A percentile compares a stretch with the other conserved stretches of the same genome.
Conservation (phyloP, 2,797 vertebrate genomes). For the Rhinogobio ventralis region DNA sequence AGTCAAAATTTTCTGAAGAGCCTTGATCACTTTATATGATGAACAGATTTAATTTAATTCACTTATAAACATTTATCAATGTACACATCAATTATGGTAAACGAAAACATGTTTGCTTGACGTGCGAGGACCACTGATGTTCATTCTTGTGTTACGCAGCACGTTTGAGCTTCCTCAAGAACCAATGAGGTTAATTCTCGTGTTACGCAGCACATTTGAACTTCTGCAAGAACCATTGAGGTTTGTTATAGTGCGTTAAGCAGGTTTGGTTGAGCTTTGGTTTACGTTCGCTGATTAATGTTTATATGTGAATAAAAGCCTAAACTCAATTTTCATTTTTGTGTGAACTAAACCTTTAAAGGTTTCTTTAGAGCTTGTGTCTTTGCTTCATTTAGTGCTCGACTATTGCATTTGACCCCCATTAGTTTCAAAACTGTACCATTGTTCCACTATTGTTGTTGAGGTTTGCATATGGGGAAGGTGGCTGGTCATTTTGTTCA, state of each 20-base stretch:
- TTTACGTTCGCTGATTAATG: background rate
- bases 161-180: background rate
- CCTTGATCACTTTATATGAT: no score
- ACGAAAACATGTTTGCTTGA: no score
- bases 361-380: background rate
- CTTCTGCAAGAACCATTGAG: background rate
- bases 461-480: background rate
- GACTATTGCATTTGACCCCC: background rate
- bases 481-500: background rate
- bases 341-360: background rate
- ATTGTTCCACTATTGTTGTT: background rate
- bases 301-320: background rate
- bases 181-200: background rate
- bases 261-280: background rate
- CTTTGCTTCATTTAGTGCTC: background rate
- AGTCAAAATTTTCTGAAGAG: no score
- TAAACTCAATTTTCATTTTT: background rate
- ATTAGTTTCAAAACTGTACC: background rate
- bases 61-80: no score
- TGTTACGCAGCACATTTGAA: background rate
- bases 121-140: no score
- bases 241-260: background rate
- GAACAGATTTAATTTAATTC: no score
- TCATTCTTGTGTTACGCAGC: no score
- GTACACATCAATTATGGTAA: no score